phyloP scores from a whole-genome alignment of 2,797 vertebrate genomes.

The Pempheris klunzingeri region DNA sequence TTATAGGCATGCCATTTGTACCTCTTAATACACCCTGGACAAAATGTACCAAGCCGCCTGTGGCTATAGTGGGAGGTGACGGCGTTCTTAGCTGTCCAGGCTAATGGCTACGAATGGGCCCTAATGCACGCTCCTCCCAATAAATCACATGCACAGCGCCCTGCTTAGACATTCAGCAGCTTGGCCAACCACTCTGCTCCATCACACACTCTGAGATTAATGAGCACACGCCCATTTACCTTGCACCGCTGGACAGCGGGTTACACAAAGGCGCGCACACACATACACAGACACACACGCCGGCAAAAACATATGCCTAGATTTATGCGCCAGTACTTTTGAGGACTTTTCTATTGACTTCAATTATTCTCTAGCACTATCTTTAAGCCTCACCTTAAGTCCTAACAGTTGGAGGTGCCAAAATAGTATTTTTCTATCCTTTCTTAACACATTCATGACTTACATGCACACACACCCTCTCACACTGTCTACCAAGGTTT shows the following conservation, averaged over 20 bases:
- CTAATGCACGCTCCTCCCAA: slow-evolving; percentile 79
- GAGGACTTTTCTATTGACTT: slow-evolving; percentile 40
- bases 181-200: slow-evolving; percentile 77
- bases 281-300: slow-evolving; percentile 40
- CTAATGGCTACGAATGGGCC: slow-evolving; percentile 80
- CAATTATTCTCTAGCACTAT: slow-evolving; percentile 16
- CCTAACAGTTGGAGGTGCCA: slow-evolving; percentile 9
- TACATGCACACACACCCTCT: background rate
- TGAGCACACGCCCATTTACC: slow-evolving; percentile 82
- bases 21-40: slow-evolving; percentile 27
- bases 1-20: slow-evolving; percentile 5
- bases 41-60: slow-evolving; percentile 30
- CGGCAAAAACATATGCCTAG: slow-evolving; percentile 1
- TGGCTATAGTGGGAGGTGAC: slow-evolving; percentile 56
- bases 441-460: slow-evolving; percentile 28
- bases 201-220: slow-evolving; percentile 82
- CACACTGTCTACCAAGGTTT: slow-evolving; percentile 1
- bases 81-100: slow-evolving; percentile 82
- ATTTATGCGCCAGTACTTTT: slow-evolving; percentile 26
- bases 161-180: slow-evolving; percentile 83
- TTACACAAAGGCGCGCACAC: slow-evolving; percentile 50
- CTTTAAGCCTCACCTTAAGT: slow-evolving; percentile 10
- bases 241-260: slow-evolving; percentile 58
- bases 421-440: slow-evolving; percentile 1
- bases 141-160: slow-evolving; percentile 82